Base-by-base conservation (phyloP, 2,113 vertebrate genomes). In the Tapirus terrestris region DNA sequence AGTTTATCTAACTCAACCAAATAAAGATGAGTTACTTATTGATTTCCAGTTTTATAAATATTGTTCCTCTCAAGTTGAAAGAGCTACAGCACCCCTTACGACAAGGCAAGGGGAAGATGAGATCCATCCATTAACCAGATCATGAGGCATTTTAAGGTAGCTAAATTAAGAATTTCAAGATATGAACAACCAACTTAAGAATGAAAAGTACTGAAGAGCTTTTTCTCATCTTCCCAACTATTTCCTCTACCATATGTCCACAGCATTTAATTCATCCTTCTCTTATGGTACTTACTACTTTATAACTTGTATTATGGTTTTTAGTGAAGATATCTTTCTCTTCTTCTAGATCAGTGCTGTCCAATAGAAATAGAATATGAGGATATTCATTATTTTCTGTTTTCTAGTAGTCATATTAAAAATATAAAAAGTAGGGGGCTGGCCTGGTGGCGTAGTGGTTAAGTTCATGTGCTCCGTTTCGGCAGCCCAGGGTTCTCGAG, bases 131-230 rank as follows among this genome's bases (percentile, higher is more conserved):
- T 29, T 86, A 94, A 92, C 58, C 86, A 94, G 61, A 65, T 56
- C 17, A 76, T 58, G 25, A 92, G 8, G 25, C n/a, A 89, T 65
- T 61, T 95, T 63, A 53, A 91, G 65, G 86, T 17, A 80, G 36
- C 77, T 96, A 93, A 86, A 96, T 82, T 73, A 92, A 83, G 53
- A 93, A 97, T 76, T 61, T 89, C 72, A 83, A 53, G 79, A 89
- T 79, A 89, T 63, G 56, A 90, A 76, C 43, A 68, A 86, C 29
- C 56, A 75, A 94, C 23, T 85, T 94, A 85, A 81, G 58, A 93
- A 83, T 65, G 65, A 84, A 88, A 96, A 72, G n/a, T 36, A 77
- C 27, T 53, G 4, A 89, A 43, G 5, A 23, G 39, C 17, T 72
- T 67, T 72, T 76, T 87, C 61, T 76, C 43, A 70, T 91, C 13